Base-by-base conservation (phyloP, 2,888 invertebrate species). In the Drosophila antonietae region DNA sequence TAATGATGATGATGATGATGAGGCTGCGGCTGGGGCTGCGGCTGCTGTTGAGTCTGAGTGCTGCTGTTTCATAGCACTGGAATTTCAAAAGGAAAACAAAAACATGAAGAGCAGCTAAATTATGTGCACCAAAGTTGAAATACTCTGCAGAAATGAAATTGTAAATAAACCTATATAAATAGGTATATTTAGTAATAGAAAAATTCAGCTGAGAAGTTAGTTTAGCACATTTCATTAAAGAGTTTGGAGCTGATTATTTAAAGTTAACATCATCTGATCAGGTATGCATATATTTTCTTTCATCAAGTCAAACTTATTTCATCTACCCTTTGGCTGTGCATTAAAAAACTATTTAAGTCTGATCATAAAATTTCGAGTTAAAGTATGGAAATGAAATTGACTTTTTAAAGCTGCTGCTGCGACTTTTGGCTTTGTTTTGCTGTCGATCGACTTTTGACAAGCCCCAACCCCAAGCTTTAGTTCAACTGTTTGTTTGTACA, bases 21-120 rank as follows among this genome's bases (percentile, higher is more conserved):
- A 72, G 66, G 57, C 60, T 65, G 68, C 61, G 58, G 64, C 46
- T 64, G 62, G 66, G 66, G 57, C 60, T 65, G 68, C 61, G 58
- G 64, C 46, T 70, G 67, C 61, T 55, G 9, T n/a, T 59, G 61
- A 63, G 61, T 65, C 44, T 74, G 68, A 67, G 59, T 66, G 65
- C 63, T 68, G 61, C 58, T 85, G 46, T 37, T 51, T 47, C 52
- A 64, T 67, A 39, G 53, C 64, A 46, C 76, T 73, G 76, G 86
- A 85, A 89, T 85, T 88, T 88, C 80, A 89, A 85, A 80, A 76
- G 65, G 70, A 72, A 62, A 61, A 66, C 37, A 66, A 56, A 51
- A 58, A 47, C 23, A 51, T 28, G 6, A 33, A 41, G 8, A 39
- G 1, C 2, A 3, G 6, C 4, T 10, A 8, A 49, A 49, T 4